Base-by-base conservation (phyloP, 1,140 invertebrate genomes). In the Lordiphosa clarofinis region DNA sequence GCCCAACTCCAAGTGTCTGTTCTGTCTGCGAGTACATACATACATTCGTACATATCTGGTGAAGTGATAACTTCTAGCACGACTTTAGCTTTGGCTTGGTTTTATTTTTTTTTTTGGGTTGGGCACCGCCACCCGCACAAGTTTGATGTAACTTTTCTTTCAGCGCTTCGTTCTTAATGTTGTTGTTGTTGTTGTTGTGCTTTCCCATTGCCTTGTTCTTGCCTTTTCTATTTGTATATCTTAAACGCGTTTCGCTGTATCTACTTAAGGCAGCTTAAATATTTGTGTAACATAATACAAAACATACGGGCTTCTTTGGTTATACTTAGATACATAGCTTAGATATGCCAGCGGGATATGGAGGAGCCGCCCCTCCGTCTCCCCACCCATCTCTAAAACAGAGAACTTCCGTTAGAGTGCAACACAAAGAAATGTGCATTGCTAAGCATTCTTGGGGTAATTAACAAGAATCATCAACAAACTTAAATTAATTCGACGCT, bases 261-360 rank as follows among this genome's bases (percentile, higher is more conserved):
- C 78, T 84, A 84, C 73, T 84, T 82, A 76, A 84, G 76, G 53
- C 76, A 81, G 76, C 76, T 81, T 81, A 81, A 81, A 82, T 82
- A 82, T 82, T 82, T 84, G 76, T 82, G 76, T 82, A 82, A 82
- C 78, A 84, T 84, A 82, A 82, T 82, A 84, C 76, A 82, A 76
- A 76, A 82, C 68, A 82, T 82, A 82, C 76, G 78, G 78, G 76
- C 76, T 82, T 82, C 76, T 84, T 84, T 84, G 72, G 76, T 56
- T 69, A 82, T 82, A 76, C 73, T 82, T 82, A 82, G 73, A 81
- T 81, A 69, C 72, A 76, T 68, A 64, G 76, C 76, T 75, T 56
- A 82, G 76, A 81, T 75, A 75, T 62, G 31, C 43, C 42, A 31
- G 24, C 9, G 9, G 28, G 19, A 11, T 39, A 21, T 33, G 15